Conservation (phyloP, 2,113 vertebrate genomes). For the Amia ocellicauda region DNA sequence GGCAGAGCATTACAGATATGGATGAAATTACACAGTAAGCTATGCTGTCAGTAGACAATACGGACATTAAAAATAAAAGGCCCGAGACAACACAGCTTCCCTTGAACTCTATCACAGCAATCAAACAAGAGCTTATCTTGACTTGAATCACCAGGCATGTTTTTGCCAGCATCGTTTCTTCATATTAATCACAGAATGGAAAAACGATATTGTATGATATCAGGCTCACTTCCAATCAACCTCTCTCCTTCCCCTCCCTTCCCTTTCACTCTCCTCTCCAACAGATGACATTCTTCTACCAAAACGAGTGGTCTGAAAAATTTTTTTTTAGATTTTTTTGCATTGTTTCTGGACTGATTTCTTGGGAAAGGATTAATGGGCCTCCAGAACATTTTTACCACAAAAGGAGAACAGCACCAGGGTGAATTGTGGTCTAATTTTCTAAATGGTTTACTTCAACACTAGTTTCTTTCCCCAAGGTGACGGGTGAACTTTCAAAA, state of each 20-base stretch:
- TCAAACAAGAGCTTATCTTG: too few relatives aligned
- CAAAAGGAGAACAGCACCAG: slow-evolving; percentile 17
- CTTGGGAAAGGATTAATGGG: slow-evolving; percentile 27
- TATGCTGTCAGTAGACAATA: too few relatives aligned
- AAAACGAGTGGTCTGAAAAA: slow-evolving; percentile 29
- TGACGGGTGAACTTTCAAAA: too few relatives aligned
- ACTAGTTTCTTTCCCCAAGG: too few relatives aligned
- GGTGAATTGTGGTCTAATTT: too few relatives aligned
- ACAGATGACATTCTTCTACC: slow-evolving; percentile 34
- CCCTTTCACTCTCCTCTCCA: slow-evolving; percentile 33
- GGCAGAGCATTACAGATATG: too few relatives aligned
- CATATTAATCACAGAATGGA: slow-evolving; percentile 13
- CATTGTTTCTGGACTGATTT: slow-evolving; percentile 4
- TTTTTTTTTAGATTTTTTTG: slow-evolving; percentile 19
- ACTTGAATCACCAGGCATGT: slow-evolving; percentile 2
- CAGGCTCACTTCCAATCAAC: slow-evolving; percentile 17
- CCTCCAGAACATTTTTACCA: slow-evolving; percentile 16
- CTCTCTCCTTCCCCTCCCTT: slow-evolving; percentile 3
- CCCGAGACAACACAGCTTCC: too few relatives aligned
- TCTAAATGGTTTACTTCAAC: too few relatives aligned
- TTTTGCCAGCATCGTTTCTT: slow-evolving; percentile 24
- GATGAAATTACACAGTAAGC: too few relatives aligned
- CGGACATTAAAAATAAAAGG: too few relatives aligned
- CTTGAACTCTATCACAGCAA: too few relatives aligned
- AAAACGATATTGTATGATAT: neutral